These are phyloP conservation scores for Piprites chloris DNA, from an alignment of 2,113 vertebrate species.

Conservation along the genomic window DNA sequence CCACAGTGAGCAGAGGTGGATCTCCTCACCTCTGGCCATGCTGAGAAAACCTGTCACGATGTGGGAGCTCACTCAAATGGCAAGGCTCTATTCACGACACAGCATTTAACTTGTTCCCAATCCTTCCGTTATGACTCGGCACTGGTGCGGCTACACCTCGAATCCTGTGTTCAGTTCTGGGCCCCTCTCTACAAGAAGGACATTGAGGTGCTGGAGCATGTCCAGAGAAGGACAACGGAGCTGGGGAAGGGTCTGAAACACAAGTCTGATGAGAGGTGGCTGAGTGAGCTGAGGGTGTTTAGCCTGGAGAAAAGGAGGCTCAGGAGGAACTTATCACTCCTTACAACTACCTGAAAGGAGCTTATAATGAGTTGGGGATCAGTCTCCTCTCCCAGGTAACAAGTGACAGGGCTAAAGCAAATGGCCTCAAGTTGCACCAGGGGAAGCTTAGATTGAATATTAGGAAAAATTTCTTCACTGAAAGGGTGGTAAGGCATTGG, in stretches of 20 bases:
- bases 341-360: neutral
- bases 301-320: neutral
- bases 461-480: neutral
- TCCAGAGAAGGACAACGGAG: neutral
- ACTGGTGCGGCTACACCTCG: neutral
- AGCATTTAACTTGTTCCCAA: neutral
- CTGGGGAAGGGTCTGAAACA: neutral
- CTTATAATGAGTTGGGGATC: neutral
- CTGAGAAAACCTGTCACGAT: neutral
- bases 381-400: neutral
- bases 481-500: neutral
- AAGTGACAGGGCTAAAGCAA: neutral
- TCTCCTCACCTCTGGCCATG: neutral
- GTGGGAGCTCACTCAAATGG: neutral
- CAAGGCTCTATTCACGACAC: neutral
- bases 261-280: neutral
- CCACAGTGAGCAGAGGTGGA: neutral
- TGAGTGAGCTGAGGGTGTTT: neutral
- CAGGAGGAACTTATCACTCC: neutral
- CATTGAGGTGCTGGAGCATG: neutral
- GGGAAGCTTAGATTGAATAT: neutral
- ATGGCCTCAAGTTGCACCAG: neutral
- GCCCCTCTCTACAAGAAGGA: neutral
- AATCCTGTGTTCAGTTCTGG: neutral
- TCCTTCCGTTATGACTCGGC: neutral